A percentile compares a stretch with the other conserved stretches of the same genome.
These are phyloP conservation scores for Brachyistius frenatus DNA, from an alignment of 2,113 vertebrate species.

Conservation along the genomic window DNA sequence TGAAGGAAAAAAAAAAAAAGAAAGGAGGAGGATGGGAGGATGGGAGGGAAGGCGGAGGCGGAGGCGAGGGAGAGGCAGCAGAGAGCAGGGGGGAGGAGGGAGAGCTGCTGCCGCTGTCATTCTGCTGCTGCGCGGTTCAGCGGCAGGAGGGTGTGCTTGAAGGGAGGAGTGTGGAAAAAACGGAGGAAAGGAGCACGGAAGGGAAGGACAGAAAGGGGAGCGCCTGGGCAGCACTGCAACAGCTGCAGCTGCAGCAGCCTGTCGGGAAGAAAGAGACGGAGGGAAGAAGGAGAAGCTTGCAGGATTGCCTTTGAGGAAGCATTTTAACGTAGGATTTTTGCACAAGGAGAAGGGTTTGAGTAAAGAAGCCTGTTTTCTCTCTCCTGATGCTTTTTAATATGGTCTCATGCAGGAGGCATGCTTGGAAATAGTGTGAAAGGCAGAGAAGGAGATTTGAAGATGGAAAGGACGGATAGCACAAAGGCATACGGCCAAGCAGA, in stretches of 20 bases:
- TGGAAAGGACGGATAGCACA: slow-evolving; percentile 84
- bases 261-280: slow-evolving; percentile 67
- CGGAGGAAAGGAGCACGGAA: slow-evolving; percentile 65
- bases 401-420: slow-evolving; percentile 88
- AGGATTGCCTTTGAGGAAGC: slow-evolving; percentile 62
- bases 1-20: slow-evolving; percentile 51
- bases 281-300: slow-evolving; percentile 56
- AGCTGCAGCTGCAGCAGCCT: slow-evolving; percentile 82
- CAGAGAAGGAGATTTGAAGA: slow-evolving; percentile 81
- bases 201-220: slow-evolving; percentile 75
- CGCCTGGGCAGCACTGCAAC: slow-evolving; percentile 80
- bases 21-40: slow-evolving; percentile 44
- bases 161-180: slow-evolving; percentile 79
- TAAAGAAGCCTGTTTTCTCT: slow-evolving; percentile 63
- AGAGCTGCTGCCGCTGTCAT: slow-evolving; percentile 82
- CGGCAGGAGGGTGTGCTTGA: slow-evolving; percentile 81
- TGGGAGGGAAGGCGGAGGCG: slow-evolving; percentile 67
- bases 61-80: slow-evolving; percentile 72
- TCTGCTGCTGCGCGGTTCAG: slow-evolving; percentile 83
- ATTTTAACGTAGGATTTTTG: slow-evolving; percentile 41
- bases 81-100: slow-evolving; percentile 79
- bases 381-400: slow-evolving; percentile 82
- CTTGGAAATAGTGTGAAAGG: slow-evolving; percentile 88
- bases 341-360: slow-evolving; percentile 50
- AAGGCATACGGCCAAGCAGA: slow-evolving; percentile 83